Evolutionary conservation across 2,888 invertebrate genomes (phyloP).

Genomic region (Ophion ellenae): DNA sequence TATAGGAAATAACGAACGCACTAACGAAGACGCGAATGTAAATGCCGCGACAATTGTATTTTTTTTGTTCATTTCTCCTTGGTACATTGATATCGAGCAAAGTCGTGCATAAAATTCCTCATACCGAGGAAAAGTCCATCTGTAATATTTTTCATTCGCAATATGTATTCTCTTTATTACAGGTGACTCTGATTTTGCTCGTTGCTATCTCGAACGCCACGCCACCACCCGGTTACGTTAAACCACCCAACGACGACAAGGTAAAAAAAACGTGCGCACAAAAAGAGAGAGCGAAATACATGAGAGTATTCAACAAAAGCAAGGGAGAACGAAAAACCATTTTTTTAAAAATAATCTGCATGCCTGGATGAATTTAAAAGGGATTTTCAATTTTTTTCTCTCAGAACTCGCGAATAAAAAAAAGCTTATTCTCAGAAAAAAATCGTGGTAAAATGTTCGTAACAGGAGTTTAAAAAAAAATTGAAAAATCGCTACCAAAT

Average conservation of each 20-base stretch:
- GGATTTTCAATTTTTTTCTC: not conserved
- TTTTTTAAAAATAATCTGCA: not conserved
- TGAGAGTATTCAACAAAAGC: not conserved
- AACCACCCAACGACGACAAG: slow-evolving; percentile 81
- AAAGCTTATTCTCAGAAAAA: not conserved
- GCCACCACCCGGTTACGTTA: slow-evolving; percentile 83
- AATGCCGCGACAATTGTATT: not conserved
- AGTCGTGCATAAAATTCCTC: not conserved
- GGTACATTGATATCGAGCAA: not conserved
- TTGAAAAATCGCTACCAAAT: not conserved
- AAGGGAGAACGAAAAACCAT: not conserved
- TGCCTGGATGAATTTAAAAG: not conserved
- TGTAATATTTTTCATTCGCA: not conserved
- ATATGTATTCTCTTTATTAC: slow-evolving; percentile 73
- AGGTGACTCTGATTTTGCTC: slow-evolving; percentile 80
- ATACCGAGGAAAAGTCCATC: slow-evolving; percentile 9
- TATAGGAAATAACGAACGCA: not conserved
- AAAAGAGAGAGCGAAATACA: not conserved
- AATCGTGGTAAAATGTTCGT: not conserved
- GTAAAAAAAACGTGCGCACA: slow-evolving; percentile 72
- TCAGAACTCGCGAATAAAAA: not conserved
- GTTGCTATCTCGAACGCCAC: slow-evolving; percentile 78
- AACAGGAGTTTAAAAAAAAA: not conserved
- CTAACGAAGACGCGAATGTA: not conserved
- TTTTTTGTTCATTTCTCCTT: not conserved